Conservation (phyloP, 2,888 invertebrate species). For the Eustalomyia histrio region DNA sequence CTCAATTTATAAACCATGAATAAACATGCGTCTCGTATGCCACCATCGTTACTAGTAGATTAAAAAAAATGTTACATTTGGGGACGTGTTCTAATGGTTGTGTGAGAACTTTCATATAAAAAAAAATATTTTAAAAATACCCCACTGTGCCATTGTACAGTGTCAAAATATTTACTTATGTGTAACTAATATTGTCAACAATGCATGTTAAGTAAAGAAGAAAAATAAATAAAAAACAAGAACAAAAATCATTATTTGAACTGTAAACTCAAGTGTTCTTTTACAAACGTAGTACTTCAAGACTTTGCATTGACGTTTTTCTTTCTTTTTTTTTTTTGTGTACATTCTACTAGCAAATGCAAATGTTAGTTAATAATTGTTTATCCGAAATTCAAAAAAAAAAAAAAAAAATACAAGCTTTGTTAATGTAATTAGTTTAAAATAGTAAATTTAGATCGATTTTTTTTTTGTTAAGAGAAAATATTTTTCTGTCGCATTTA, state of each 20-base stretch:
- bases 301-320: background rate
- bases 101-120: too few species aligned
- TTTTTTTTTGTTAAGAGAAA: background rate
- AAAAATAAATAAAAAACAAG: background rate
- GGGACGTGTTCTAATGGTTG: too few species aligned
- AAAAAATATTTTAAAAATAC: too few species aligned
- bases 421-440: constrained; percentile 7
- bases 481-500: background rate
- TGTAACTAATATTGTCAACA: background rate
- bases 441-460: background rate
- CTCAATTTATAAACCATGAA: too few species aligned
- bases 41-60: too few species aligned
- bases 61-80: too few species aligned
- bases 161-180: background rate
- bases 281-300: background rate
- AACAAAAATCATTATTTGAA: background rate
- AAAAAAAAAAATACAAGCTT: constrained; percentile 1
- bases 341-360: background rate
- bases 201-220: background rate
- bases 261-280: constrained; percentile 6
- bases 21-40: too few species aligned
- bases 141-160: too few species aligned
- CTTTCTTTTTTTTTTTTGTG: background rate
- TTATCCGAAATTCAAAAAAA: background rate
- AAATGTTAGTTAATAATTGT: background rate